Evolutionary conservation across 2,888 invertebrate species (phyloP).

Genomic region (Teleiodes luculella): DNA sequence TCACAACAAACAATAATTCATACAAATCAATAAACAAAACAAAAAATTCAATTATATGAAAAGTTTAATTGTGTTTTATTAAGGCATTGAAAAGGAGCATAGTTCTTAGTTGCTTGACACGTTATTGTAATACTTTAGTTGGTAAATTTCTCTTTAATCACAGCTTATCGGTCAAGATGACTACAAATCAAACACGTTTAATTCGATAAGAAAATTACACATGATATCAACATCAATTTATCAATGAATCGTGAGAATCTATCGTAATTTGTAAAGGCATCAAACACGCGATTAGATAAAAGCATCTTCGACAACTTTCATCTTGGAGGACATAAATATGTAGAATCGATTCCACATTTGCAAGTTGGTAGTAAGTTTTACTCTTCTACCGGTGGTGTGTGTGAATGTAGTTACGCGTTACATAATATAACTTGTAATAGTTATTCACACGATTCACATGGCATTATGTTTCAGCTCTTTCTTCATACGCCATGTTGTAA

Average conservation of each 20-base stretch:
- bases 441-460: slow-evolving; percentile 29
- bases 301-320: slow-evolving; percentile 3
- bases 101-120: neutral
- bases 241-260: slow-evolving; percentile 12
- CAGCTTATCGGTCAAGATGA: slow-evolving; percentile 8
- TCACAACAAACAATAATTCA: no score
- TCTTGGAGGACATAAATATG: neutral
- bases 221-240: slow-evolving; percentile 8
- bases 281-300: slow-evolving; percentile 11
- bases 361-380: neutral
- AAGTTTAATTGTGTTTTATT: neutral
- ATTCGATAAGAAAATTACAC: slow-evolving; percentile 10
- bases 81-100: neutral
- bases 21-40: no score
- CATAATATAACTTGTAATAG: slow-evolving; percentile 16
- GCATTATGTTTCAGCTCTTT: slow-evolving; percentile 31
- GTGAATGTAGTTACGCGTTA: slow-evolving; percentile 4
- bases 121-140: neutral
- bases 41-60: no score
- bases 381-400: neutral
- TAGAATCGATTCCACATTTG: neutral
- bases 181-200: slow-evolving; percentile 8
- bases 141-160: neutral
- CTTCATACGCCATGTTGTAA: slow-evolving; percentile 41
- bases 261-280: slow-evolving; percentile 2